Base-by-base conservation (phyloP, 1,140 invertebrate species). In the Bombus affinis region DNA sequence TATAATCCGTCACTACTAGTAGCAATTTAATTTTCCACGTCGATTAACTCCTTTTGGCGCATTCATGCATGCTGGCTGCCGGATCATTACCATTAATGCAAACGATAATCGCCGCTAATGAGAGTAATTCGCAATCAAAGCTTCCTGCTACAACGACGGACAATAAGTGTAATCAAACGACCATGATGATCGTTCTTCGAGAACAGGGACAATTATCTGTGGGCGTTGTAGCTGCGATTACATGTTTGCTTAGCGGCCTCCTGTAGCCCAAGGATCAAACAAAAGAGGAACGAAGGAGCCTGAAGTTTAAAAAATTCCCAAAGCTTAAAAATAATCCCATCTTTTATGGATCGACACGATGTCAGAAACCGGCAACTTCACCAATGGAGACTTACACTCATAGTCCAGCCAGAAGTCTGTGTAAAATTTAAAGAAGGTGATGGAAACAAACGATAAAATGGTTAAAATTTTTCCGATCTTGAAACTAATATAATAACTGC, bases 81-180 rank as follows among this genome's bases (percentile, higher is more conserved):
- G 35, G 12, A 71, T 71, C 68, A 39, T 71, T 71, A 28, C 35
- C 25, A 71, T 71, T 71, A 71, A 71, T 39, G 10, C 68, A 25
- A 39, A 71, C 68, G 68, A 71, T 71, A 71, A 70, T 70, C 68
- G 37, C 10, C 25, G 10, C 3, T 70, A 70, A 39, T 39, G 68
- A 39, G 68, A 28, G 68, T 71, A 37, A 71, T 71, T 71, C 37
- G 37, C 35, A 71, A 71, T 71, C 68, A 28, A 71, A 39, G 35
- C 68, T 71, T 39, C 68, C 68, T 71, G 68, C 25, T 39, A 15
- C 22, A 70, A 70, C 22, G 68, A 6, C 25, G 37, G 25, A 71
- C 68, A 71, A 71, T 71, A 71, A 39, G 68, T 71, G 37, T 71
- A 71, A 71, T 71, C 68, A 2, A 71, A 39, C 37, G 37, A 70